Base-by-base conservation (phyloP, 2,888 invertebrate species). In the Morpho deidamia region DNA sequence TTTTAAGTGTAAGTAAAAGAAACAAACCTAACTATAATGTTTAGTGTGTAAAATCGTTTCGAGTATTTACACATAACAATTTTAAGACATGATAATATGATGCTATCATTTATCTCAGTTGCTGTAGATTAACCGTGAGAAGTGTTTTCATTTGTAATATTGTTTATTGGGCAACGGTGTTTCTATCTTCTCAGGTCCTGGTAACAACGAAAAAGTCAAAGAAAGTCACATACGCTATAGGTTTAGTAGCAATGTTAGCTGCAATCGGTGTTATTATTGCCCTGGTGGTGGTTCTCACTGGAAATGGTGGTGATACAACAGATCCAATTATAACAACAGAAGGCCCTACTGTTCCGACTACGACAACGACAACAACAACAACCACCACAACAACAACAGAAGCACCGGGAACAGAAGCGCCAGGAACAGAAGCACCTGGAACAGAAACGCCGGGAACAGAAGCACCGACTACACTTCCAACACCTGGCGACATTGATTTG, bases 211-310 rank as follows among this genome's bases (percentile, higher is more conserved):
- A 91, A 71, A 76, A 90, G 68, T 88, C 87, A 65, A 86, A 91
- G 78, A 88, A 90, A 69, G 76, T 89, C 63, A 91, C 91, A 55
- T 91, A 92, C 62, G 75, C 92, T 42, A 85, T 91, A 56, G 90
- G 92, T 23, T 90, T 91, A 10, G 78, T 92, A 44, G 90, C 86
- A 9, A 84, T 92, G 69, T 68, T 92, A 46, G 81, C 91, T 14
- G 86, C 91, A 0, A 76, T 93, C 41, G 93, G 90, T 7, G 83
- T 94, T 7, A 83, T 94, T n/a, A 82, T 93, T 35, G 87, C 92
- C 0, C 83, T 93, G 10, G 86, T 91, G 10, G 90, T 94, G 8
- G 76, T 93, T 8, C 72, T 93, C 0, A 86, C 90, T 0, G 80
- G 84, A 0, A 77, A 78, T 37, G 77, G 81, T 4, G 78, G 70